Evolutionary conservation across 2,797 vertebrate species (phyloP), one percentile per base, ranked within the genome.

Genomic region (Sternarchorhynchus goeldii): DNA sequence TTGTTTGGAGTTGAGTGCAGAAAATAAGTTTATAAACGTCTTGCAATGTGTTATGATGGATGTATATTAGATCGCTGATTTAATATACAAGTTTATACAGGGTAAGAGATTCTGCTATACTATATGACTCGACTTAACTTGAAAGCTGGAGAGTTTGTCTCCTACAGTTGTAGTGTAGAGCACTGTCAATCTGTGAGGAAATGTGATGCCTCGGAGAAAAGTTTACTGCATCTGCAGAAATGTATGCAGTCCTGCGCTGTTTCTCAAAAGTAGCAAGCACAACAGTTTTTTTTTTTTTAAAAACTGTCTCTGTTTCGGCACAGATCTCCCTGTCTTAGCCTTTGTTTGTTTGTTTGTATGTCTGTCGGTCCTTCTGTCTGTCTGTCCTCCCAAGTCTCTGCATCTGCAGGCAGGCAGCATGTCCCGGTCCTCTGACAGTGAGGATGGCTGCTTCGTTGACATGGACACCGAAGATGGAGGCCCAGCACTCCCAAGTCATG

Each of bases 351-450:
- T 53, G 25, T 31, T 2, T 25, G 6, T 31, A 1, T 25, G 6
- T 45, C 53, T 68, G 2, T 76, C 31, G 62, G 14, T 8, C 60
- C 50, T 4, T 53, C 8, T 21, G 14, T 34, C 36, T 20, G 16
- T 32, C 4, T 5, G 31, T 39, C 64, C 8, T 2, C 34, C 12
- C 34, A 29, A 14, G 53, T 64, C 57, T 78, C 21, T 36, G 5
- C 64, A 20, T 66, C 29, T 29, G 10, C 57, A 78, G 76, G 67
- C 67, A 78, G 76, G 58, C 73, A 70, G 66, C 78, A 80, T 80
- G 78, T 70, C 73, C 68, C 59, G 58, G 41, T 69, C 73, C 73
- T 75, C 73, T 0, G 73, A 71, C 59, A 63, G 66, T 2, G 78
- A 80, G 66, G 73, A 76, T 21, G 34, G 66, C 73, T 64, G 73